phyloP scores from a whole-genome alignment of 2,797 vertebrate genomes.

The Enteromius unitaeniatus region DNA sequence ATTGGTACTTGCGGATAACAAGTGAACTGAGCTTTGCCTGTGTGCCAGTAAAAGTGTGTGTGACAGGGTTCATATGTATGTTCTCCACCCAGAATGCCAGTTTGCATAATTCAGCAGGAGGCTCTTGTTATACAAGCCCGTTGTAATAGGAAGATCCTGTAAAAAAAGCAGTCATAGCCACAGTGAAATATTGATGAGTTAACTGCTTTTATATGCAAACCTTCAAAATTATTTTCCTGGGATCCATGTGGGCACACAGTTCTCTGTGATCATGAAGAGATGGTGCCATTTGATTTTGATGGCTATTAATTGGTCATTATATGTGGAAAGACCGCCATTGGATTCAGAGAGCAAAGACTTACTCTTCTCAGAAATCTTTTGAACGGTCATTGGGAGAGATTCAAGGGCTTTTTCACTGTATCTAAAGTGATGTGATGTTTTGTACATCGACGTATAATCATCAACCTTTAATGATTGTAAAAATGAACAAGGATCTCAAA shows the following conservation, averaged over 20 bases:
- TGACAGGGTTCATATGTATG: slow-evolving; percentile 32
- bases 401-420: background rate
- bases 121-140: slow-evolving; percentile 74
- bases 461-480: background rate
- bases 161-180: slow-evolving; percentile 69
- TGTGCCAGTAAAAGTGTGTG: slow-evolving; percentile 35
- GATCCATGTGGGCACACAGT: slow-evolving; percentile 52
- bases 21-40: background rate
- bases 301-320: slow-evolving; percentile 56
- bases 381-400: background rate
- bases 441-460: background rate
- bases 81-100: slow-evolving; percentile 54
- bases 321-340: background rate
- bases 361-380: slow-evolving; percentile 17
- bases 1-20: background rate
- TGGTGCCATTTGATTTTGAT: slow-evolving; percentile 52
- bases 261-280: slow-evolving; percentile 54
- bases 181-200: slow-evolving; percentile 74
- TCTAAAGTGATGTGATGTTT: background rate
- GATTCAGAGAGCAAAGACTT: background rate
- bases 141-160: slow-evolving; percentile 67
- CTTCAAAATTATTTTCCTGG: slow-evolving; percentile 62
- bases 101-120: slow-evolving; percentile 75
- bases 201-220: slow-evolving; percentile 72
- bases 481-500: background rate